Evolutionary conservation across 2,113 vertebrate species (phyloP), one percentile per base, ranked within the genome.

Genomic region (Ageneiosus marmoratus): DNA sequence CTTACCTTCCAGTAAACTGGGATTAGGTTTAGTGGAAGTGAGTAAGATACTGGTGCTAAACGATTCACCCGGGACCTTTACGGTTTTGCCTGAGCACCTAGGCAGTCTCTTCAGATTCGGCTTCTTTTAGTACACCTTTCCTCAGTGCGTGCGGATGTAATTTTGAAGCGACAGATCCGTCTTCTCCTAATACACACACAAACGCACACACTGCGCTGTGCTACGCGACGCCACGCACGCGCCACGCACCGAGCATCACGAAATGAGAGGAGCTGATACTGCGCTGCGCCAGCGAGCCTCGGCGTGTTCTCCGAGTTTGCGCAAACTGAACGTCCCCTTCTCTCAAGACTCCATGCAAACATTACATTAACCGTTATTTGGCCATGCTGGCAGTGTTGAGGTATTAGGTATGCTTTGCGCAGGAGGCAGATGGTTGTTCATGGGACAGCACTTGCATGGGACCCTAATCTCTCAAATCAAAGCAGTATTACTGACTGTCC

Each of bases 231-330:
- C 79, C 85, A 93, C 86, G 88, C 90, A 89, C 90, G 87, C 90
- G 89, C 90, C 92, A 94, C 90, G 88, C 89, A 83, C 87, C 89
- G 90, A 83, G 93, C 92, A 94, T 94, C 94, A 93, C 89, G 90
- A 88, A 88, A 88, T 85, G 88, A 89, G 37, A 41, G 37, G 37
- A 41, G 86, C 87, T 79, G 88, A 89, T 87, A 88, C 90, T 83
- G 82, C 88, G 91, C 88, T 83, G 85, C 81, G 44, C 27, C 70
- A 48, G 16, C 60, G 27, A 73, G 77, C 55, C 70, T 80, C 55
- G 34, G 85, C 67, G 78, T 82, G 83, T 80, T 63, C 24, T 77
- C 51, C 60, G 82, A 56, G 86, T 87, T 87, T 87, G 86, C 86
- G 86, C 83, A 87, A 82, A 85, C 50, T 85, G 73, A 41, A 76